phyloP scores from a whole-genome alignment of 1,140 invertebrate species.

The Hypothenemus hampei region DNA sequence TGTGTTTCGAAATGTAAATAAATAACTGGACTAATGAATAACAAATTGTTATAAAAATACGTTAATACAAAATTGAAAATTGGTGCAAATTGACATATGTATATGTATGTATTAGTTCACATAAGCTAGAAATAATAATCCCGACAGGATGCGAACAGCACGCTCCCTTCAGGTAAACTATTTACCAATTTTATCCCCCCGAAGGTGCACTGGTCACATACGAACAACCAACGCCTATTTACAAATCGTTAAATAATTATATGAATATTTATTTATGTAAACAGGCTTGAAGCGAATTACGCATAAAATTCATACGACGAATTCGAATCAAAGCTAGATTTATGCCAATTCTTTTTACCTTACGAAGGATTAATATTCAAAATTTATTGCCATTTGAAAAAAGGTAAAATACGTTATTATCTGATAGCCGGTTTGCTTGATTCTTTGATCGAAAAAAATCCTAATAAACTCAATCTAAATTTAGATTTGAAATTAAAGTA shows the following conservation, averaged over 20 bases:
- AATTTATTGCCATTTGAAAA: too few species aligned
- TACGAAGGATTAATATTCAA: too few species aligned
- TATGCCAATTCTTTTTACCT: too few species aligned
- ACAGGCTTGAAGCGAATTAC: slow-evolving; percentile 2
- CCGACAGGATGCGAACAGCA: slow-evolving; percentile 15
- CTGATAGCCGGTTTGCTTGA: too few species aligned
- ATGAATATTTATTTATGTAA: slow-evolving; percentile 29
- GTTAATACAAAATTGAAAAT: neutral
- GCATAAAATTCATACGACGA: slow-evolving; percentile 14
- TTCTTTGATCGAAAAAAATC: too few species aligned
- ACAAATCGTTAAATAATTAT: slow-evolving; percentile 20
- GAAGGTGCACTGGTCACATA: slow-evolving; percentile 14
- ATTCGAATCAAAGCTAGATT: too few species aligned
- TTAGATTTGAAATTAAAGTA: too few species aligned
- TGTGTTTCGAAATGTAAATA: too few species aligned
- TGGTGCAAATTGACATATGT: neutral
- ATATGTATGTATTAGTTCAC: neutral
- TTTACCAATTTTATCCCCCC: slow-evolving; percentile 23
- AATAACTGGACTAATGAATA: too few species aligned
- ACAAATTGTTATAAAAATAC: too few species aligned
- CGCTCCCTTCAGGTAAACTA: slow-evolving; percentile 19
- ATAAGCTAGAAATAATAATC: slow-evolving; percentile 6
- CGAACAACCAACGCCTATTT: slow-evolving; percentile 14
- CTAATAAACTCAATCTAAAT: too few species aligned
- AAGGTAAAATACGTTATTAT: too few species aligned